Conservation (phyloP, 2,797 vertebrate species). For the Trichosurus vulpecula region DNA sequence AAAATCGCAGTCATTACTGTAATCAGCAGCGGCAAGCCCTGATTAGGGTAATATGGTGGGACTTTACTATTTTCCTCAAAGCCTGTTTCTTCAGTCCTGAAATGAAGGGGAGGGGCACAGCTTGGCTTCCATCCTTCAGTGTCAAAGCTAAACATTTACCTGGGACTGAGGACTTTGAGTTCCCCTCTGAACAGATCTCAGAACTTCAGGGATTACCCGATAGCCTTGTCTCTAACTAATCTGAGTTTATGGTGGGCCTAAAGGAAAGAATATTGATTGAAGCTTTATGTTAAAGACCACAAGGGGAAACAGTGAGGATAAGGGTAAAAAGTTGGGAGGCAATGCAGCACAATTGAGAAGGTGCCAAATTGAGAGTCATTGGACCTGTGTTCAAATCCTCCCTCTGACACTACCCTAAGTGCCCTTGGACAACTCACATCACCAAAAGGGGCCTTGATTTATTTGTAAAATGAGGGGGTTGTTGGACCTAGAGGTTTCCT, state of each 20-base stretch:
- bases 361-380: background rate
- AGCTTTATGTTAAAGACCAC: background rate
- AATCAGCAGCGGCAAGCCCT: conserved; percentile 34
- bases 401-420: fast-evolving
- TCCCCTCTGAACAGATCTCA: background rate
- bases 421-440: background rate
- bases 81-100: conserved; percentile 59
- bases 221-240: background rate
- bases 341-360: background rate
- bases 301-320: fast-evolving
- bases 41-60: conserved; percentile 45
- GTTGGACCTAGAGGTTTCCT: background rate
- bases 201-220: conserved; percentile 22
- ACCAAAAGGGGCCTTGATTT: background rate
- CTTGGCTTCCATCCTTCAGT: conserved; percentile 26
- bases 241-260: background rate
- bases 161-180: conserved; percentile 6
- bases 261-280: background rate
- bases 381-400: background rate
- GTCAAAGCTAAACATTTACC: conserved; percentile 15
- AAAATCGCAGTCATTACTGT: conserved; percentile 39
- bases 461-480: background rate
- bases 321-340: background rate
- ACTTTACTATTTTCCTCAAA: conserved; percentile 62
- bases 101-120: conserved; percentile 48